Conservation (phyloP, 2,888 invertebrate genomes). For the Tiliacea citrago region DNA sequence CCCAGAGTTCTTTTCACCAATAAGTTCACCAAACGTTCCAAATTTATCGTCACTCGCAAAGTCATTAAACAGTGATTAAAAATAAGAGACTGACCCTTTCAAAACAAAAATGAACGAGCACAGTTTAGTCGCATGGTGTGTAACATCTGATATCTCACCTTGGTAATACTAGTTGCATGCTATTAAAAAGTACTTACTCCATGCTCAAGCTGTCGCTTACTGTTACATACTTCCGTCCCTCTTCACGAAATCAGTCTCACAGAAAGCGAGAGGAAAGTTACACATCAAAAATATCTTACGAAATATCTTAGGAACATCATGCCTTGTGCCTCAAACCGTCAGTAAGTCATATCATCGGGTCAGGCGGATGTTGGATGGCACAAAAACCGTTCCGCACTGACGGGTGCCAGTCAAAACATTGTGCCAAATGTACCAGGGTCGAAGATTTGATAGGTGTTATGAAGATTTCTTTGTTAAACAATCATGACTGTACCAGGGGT, state of each 20-base stretch:
- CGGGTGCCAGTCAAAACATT: slow-evolving; percentile 76
- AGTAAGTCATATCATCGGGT: slow-evolving; percentile 65
- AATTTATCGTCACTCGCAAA: neutral
- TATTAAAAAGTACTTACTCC: no score
- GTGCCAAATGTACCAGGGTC: slow-evolving; percentile 30
- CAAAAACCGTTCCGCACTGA: slow-evolving; percentile 74
- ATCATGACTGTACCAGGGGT: neutral
- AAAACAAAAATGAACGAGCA: no score
- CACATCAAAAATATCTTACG: slow-evolving; percentile 17
- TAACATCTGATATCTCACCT: no score
- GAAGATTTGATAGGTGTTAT: slow-evolving; percentile 9
- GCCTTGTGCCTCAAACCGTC: slow-evolving; percentile 29
- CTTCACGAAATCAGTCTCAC: no score
- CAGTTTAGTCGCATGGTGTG: no score
- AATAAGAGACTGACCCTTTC: no score
- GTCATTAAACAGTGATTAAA: neutral
- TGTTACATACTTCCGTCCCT: no score
- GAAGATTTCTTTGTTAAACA: slow-evolving; percentile 2
- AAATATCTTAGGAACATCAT: slow-evolving; percentile 21
- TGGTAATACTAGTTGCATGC: no score
- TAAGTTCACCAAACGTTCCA: neutral
- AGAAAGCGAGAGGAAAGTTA: no score
- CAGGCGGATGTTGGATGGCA: slow-evolving; percentile 73
- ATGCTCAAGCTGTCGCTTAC: no score
- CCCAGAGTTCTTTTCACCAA: neutral